Evolutionary conservation across 2,888 invertebrate genomes (phyloP), one percentile per base, ranked within the genome.

Genomic region (Reticulitermes lucifugus): DNA sequence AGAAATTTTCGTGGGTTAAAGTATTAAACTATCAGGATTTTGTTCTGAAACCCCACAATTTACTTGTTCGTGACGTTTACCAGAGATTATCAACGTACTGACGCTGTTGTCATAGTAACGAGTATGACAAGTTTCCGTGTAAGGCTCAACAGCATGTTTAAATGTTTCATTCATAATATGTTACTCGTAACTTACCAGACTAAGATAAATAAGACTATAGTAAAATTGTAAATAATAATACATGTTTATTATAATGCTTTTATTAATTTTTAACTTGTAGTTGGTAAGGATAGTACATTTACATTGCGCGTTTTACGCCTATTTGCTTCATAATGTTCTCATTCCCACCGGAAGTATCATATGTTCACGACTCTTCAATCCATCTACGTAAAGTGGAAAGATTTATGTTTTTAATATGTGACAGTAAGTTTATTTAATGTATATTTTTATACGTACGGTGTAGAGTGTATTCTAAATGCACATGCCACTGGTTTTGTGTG

Each of bases 381-480:
- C 70, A 43, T 81, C 81, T 81, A 81, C 46, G 81, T 70, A 46
- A 81, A 81, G 70, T 81, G 46, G 70, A n/a, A 70, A 81, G 43
- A 81, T 79, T 46, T 79, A 79, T 83, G 83, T 83, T 83, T 82
- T 85, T 83, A 90, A 90, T 89, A 90, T 90, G 90, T 89, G 89
- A 89, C 89, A 89, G 89, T 89, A 88, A 89, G 89, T 89, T 86
- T 85, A 82, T 79, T 79, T 81, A 21, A 43, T 7, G 79, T 25
- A 35, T 79, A 43, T 84, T 79, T 83, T 82, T 41, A 60, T 59
- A 18, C 79, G 29, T 79, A 22, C 35, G 18, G 77, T 73, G 46
- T 77, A 77, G 41, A 77, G 21, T n/a, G 21, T 46, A 46, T 21
- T 46, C n/a, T 46, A 77, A 46, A 43, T 5, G 14, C 18, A 77